These are phyloP conservation scores for Zapus hudsonius DNA, from an alignment of 2,113 vertebrate species.

Conservation along the genomic window DNA sequence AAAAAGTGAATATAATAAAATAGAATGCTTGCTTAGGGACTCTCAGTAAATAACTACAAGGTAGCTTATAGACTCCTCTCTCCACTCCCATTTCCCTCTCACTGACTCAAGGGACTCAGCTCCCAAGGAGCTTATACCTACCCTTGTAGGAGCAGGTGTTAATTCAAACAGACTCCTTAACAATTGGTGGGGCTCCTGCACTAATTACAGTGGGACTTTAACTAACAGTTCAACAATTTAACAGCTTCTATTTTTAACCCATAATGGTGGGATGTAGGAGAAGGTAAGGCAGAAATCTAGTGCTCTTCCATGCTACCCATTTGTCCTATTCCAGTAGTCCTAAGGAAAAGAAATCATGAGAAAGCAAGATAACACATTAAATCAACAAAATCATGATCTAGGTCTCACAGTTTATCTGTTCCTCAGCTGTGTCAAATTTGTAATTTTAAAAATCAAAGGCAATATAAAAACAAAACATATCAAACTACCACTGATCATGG, in stretches of 20 bases:
- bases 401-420: not conserved
- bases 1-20: constrained; percentile 8
- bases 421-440: not conserved
- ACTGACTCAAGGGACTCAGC: constrained; percentile 58
- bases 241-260: constrained; percentile 65
- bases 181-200: constrained; percentile 58
- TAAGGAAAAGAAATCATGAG: not conserved
- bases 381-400: not conserved
- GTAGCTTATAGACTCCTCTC: not conserved
- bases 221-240: constrained; percentile 58
- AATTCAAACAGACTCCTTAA: constrained; percentile 74
- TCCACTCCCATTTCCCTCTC: constrained; percentile 19
- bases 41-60: constrained; percentile 44
- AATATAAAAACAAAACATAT: constrained; percentile 24
- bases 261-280: constrained; percentile 24
- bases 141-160: constrained; percentile 73
- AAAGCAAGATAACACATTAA: constrained; percentile 48
- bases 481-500: not conserved
- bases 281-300: not conserved
- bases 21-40: not conserved
- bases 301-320: not conserved
- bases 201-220: constrained; percentile 69
- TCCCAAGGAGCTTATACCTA: constrained; percentile 11
- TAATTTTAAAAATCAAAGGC: not conserved
- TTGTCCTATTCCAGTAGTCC: not conserved